Evolutionary conservation across 2,888 invertebrate species (phyloP).

Genomic region (Sceliomorpha sp.): DNA sequence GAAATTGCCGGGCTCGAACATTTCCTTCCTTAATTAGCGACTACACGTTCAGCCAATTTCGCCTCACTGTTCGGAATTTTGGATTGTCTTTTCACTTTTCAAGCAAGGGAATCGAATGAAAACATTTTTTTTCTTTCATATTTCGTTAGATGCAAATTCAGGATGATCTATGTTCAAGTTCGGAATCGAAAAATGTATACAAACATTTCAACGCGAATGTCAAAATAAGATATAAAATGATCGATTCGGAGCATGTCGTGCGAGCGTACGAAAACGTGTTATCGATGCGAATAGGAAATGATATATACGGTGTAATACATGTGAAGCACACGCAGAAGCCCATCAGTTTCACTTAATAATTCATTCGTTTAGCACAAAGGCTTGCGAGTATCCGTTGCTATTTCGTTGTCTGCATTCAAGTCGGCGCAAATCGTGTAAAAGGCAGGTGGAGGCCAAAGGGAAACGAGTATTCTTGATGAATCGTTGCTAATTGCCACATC

Average conservation of each 20-base stretch:
- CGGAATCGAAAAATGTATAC: too few species aligned
- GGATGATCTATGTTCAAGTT: too few species aligned
- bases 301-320: conserved; percentile 1
- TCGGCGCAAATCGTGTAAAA: conserved; percentile 40
- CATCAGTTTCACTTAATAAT: conserved; percentile 73
- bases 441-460: conserved; percentile 41
- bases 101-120: too few species aligned
- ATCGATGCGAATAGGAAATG: background rate
- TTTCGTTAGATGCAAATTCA: too few species aligned
- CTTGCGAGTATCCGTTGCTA: conserved; percentile 35
- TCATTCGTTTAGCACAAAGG: conserved; percentile 67
- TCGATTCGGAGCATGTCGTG: too few species aligned
- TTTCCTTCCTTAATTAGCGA: conserved; percentile 38
- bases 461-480: conserved; percentile 60
- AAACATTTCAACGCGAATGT: too few species aligned
- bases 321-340: conserved; percentile 13
- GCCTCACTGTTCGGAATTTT: conserved; percentile 17
- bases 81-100: too few species aligned
- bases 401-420: conserved; percentile 33
- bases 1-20: conserved; percentile 24
- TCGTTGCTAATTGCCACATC: conserved; percentile 60
- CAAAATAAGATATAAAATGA: too few species aligned
- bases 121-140: too few species aligned
- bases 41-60: conserved; percentile 25
- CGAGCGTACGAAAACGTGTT: too few species aligned